Evolutionary conservation across 2,113 vertebrate species (phyloP), one percentile per base, ranked within the genome.

Genomic region (Lanius collurio): DNA sequence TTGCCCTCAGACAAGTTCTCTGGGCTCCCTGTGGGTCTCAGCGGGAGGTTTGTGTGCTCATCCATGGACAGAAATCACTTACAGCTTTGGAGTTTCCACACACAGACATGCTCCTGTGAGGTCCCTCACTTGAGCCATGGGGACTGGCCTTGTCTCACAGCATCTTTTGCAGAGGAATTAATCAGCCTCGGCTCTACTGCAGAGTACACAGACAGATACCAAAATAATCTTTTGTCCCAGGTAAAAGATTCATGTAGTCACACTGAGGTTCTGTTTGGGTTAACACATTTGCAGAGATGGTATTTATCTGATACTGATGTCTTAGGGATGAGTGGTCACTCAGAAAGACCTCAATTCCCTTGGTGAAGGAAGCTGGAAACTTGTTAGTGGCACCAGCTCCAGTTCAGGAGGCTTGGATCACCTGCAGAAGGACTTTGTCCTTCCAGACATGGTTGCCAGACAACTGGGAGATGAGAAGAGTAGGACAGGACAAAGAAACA

Each of bases 81-180:
- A n/a, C 13, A 70, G 55, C 53, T 89, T 83, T 76, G 75, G 68
- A 63, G 80, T 59, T 89, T 92, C 26, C 30, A 62, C 33, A 50
- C 12, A 24, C 1, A 4, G 42, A 56, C 28, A 9, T 0, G 8
- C 18, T 89, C 10, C 35, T 53, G 18, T 62, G 68, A 64, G 49
- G 57, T 76, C 16, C 27, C 18, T 73, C 41, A 26, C 30, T 90
- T 0, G 0, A 75, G 57, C 37, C 2, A 1, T 8, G 1, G 46
- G 55, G 27, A 52, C 37, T 64, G 68, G 20, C 31, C 20, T 65
- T 83, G 22, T 49, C 37, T 86, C 4, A 1, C 78, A 83, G 47
- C 57, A 42, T 22, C 53, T 90, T 63, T 83, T 56, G 37, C 5
- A 21, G 53, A 69, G 50, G 53, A 70, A 28, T 74, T 62, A 56